Percentiles rank a stretch among this genome's conserved stretches.
phyloP scores from a whole-genome alignment of 2,888 invertebrate species.

The Alviniconcha strummeri region DNA sequence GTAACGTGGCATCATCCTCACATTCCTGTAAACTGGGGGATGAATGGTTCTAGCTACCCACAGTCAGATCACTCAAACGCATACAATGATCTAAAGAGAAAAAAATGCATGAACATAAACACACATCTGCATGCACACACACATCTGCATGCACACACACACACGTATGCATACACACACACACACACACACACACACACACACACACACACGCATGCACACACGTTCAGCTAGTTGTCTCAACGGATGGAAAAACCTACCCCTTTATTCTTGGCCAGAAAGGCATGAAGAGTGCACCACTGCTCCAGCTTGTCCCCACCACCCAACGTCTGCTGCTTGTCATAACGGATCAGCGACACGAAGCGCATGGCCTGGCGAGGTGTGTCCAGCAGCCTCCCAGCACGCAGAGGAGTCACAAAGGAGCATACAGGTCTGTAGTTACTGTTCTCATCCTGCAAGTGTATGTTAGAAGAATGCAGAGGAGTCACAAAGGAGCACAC shows the following conservation, averaged over 20 bases:
- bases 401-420: constrained; percentile 70
- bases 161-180: too few relatives aligned
- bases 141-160: too few relatives aligned
- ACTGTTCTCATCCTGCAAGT: constrained; percentile 71
- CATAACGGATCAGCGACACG: constrained; percentile 70
- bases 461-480: constrained; percentile 38
- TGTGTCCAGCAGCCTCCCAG: constrained; percentile 71
- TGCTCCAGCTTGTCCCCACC: constrained; percentile 68
- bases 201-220: too few relatives aligned
- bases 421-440: constrained; percentile 71
- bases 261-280: constrained; percentile 71
- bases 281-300: constrained; percentile 71
- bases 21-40: too few relatives aligned
- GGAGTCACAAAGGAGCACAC: constrained; percentile 72
- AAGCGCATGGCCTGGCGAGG: constrained; percentile 72
- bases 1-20: too few relatives aligned
- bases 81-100: too few relatives aligned
- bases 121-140: too few relatives aligned
- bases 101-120: too few relatives aligned
- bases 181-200: too few relatives aligned
- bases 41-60: too few relatives aligned
- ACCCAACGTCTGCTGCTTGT: constrained; percentile 66
- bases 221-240: too few relatives aligned
- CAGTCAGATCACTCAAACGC: too few relatives aligned
- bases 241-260: constrained; percentile 46